Evolutionary conservation across 2,797 vertebrate species (phyloP).

Genomic region (Eulemur coronatus): DNA sequence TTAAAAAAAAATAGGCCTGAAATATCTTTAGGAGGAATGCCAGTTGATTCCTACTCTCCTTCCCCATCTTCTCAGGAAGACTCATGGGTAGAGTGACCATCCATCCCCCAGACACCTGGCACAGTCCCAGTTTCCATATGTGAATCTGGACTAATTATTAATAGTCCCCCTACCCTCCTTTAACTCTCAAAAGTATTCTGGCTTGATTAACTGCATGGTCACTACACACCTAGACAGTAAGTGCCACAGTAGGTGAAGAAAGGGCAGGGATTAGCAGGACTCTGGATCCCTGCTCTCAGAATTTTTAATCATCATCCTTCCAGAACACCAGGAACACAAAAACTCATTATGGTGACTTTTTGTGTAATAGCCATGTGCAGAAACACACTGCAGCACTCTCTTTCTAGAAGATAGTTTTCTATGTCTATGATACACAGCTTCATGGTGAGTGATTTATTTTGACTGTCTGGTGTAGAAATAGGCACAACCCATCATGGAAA

Average conservation of each 20-base stretch:
- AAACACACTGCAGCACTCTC: accelerated
- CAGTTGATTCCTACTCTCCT: no score
- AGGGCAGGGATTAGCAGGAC: not conserved
- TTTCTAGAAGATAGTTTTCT: not conserved
- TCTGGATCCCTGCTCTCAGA: not conserved
- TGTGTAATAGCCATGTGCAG: not conserved
- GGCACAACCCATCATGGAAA: accelerated
- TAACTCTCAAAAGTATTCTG: not conserved
- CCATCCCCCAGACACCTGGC: not conserved
- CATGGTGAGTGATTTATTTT: not conserved
- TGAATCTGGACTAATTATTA: not conserved
- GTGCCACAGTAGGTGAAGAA: not conserved
- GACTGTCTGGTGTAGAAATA: not conserved
- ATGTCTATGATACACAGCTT: not conserved
- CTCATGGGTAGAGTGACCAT: no score
- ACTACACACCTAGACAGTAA: not conserved
- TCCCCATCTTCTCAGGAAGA: not conserved
- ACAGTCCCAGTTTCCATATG: no score
- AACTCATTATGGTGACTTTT: not conserved
- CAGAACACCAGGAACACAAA: not conserved
- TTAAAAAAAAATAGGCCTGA: not conserved
- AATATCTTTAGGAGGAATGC: not conserved
- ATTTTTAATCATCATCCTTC: not conserved
- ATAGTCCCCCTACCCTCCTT: accelerated
- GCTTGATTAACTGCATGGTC: not conserved